These are phyloP conservation scores for Gallinago jamesoni DNA, from an alignment of 2,113 vertebrate species.

Conservation along the genomic window DNA sequence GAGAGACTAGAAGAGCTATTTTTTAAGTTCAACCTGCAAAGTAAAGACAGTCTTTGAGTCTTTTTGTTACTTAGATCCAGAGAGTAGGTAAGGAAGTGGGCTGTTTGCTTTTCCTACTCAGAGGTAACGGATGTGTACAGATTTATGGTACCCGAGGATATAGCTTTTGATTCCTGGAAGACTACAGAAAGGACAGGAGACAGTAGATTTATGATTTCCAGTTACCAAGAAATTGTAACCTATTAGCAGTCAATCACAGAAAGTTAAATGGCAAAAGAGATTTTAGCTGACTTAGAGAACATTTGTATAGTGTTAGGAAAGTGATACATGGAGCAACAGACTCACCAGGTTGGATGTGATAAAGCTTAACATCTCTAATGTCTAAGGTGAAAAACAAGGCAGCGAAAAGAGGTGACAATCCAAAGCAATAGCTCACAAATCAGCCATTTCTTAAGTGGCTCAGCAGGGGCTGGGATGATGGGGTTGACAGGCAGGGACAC, in stretches of 20 bases:
- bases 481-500: background rate
- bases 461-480: background rate
- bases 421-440: background rate
- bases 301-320: background rate
- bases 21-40: background rate
- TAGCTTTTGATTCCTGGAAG: background rate
- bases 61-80: background rate
- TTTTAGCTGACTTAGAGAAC: background rate
- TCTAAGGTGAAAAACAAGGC: background rate
- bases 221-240: background rate
- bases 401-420: background rate
- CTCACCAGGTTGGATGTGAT: background rate
- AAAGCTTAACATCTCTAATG: background rate
- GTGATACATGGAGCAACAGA: rapidly evolving
- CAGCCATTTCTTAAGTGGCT: background rate
- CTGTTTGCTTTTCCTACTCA: background rate
- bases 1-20: background rate
- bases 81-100: background rate
- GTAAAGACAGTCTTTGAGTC: background rate
- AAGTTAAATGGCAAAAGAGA: background rate
- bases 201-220: background rate
- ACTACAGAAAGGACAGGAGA: background rate
- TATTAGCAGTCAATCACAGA: background rate
- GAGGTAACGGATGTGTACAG: background rate
- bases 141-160: background rate